Evolutionary conservation across 53 echinoderm and acorn worm genomes (phyloP).

Genomic region (Arbacia lixula): DNA sequence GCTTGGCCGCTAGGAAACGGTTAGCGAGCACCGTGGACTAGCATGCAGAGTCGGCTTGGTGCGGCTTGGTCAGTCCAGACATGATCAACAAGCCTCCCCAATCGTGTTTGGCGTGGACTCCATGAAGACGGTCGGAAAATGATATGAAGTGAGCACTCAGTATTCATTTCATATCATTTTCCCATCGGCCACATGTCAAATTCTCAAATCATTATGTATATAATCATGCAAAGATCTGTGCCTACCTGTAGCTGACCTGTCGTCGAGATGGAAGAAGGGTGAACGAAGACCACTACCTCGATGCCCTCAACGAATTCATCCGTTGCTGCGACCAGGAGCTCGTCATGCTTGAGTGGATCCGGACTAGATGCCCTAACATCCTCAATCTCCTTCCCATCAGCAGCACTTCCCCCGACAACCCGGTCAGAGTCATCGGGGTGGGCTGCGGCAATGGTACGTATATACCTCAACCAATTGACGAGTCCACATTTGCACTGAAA

Average conservation of each 20-base stretch:
- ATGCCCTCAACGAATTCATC: constrained; percentile 76
- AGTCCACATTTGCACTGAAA: neutral
- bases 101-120: too few species aligned
- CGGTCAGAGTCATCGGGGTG: constrained; percentile 75
- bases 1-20: too few species aligned
- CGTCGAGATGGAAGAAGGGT: constrained; percentile 64
- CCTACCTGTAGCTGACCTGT: neutral
- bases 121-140: too few species aligned
- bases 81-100: too few species aligned
- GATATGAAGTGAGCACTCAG: too few species aligned
- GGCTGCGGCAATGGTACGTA: constrained; percentile 87
- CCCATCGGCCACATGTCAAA: too few species aligned
- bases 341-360: constrained; percentile 84
- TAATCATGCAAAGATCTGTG: neutral
- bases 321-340: constrained; percentile 80
- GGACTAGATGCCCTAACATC: constrained; percentile 55
- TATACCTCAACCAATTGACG: too few species aligned
- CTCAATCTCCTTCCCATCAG: constrained; percentile 64
- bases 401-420: constrained; percentile 32
- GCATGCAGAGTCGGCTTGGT: too few species aligned
- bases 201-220: neutral
- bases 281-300: constrained; percentile 69
- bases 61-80: too few species aligned
- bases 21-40: too few species aligned
- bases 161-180: too few species aligned